These are phyloP conservation scores for Ceratina japonica DNA, from an alignment of 1,140 invertebrate species.

Conservation along the genomic window DNA sequence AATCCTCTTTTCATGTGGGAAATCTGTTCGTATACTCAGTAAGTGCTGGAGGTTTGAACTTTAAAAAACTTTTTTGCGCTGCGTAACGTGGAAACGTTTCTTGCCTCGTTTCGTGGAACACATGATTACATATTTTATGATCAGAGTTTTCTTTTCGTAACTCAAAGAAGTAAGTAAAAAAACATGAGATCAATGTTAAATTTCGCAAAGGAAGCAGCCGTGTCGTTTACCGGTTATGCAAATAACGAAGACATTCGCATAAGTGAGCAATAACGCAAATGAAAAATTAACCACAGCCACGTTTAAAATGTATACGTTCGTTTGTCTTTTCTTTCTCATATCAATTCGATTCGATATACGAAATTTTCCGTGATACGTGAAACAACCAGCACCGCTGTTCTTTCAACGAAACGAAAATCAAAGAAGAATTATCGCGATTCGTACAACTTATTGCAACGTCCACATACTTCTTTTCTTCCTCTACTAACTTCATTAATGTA, in stretches of 20 bases:
- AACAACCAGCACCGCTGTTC: conserved; percentile 32
- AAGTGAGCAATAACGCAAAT: conserved; percentile 1
- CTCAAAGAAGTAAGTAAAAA: conserved; percentile 26
- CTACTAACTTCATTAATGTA: conserved; percentile 26
- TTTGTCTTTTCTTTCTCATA: conserved; percentile 6
- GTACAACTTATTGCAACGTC: conserved; percentile 36
- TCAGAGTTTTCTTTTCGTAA: conserved; percentile 8
- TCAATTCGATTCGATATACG: neutral
- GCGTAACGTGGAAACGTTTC: neutral
- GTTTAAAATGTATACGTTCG: conserved; percentile 3
- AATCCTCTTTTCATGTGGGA: neutral
- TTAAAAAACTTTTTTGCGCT: neutral
- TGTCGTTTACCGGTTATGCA: neutral
- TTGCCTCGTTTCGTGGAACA: neutral
- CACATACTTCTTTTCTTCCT: conserved; percentile 7
- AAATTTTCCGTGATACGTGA: conserved; percentile 6
- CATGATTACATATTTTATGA: neutral
- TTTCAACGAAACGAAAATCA: conserved; percentile 24
- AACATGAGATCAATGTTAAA: conserved; percentile 26
- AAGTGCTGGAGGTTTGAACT: conserved; percentile 29
- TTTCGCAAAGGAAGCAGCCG: conserved; percentile 26
- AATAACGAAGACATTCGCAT: neutral
- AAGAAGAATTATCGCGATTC: conserved; percentile 24
- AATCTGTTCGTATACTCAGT: conserved; percentile 1
- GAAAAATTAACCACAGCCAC: conserved; percentile 34